Evolutionary conservation across 2,797 vertebrate genomes (phyloP), one percentile per base, ranked within the genome.

Genomic region (Catharus ustulatus): DNA sequence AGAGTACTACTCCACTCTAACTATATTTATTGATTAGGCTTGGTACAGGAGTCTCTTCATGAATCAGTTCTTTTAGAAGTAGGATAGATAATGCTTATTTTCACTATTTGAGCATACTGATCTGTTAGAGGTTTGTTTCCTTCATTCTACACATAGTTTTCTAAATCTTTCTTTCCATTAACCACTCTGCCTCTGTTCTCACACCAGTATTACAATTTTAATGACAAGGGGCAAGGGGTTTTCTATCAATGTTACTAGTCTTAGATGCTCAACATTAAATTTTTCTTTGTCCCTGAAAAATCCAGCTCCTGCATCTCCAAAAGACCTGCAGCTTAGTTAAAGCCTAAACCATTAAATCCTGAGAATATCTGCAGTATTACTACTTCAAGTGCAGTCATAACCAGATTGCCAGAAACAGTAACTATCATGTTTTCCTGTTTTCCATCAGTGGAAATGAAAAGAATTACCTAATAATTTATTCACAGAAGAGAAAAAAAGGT

Each of bases 211-310:
- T 45, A 59, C 21, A 23, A 74, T 59, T 83, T 64, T 63, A 80
- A 36, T 55, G 10, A 62, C 11, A 19, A 46, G 79, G 46, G 0
- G 1, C 11, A 19, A 46, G 79, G 46, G 0, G 1, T 8, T 13
- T 81, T 77, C 61, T 14, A 77, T 83, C 20, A 73, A 62, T 22
- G 6, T 52, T 80, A 38, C 63, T 61, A 64, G 23, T 16, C 20
- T 90, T 72, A 57, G 8, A 55, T 81, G 2, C 16, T 84, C n/a
- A 62, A n/a, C 14, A 29, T 30, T 3, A 68, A 59, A 36, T 6
- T 62, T 49, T 77, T 49, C 13, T 27, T 20, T 63, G 11, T 14
- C 21, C n/a, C 21, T 68, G 34, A 61, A 86, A 92, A 77, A 58
- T 74, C 45, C 46, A 3, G 4, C 80, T 85, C 8, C 38, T 68